Evolutionary conservation across 2,888 invertebrate genomes (phyloP).

Genomic region (Leptinotarsa haldemani): DNA sequence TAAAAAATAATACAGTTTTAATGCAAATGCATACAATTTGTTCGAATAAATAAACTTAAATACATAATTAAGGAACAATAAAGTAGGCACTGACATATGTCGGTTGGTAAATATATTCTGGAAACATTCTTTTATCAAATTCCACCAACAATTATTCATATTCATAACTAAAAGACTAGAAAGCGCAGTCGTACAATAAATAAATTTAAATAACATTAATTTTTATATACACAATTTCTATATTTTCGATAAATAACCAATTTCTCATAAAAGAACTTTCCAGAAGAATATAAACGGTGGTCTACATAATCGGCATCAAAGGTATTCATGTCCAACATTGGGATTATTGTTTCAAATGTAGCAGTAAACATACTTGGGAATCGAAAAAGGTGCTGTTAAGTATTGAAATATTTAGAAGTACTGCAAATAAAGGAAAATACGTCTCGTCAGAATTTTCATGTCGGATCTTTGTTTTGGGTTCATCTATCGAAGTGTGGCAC

Average conservation of each 20-base stretch:
- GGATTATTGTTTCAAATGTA: too few relatives aligned
- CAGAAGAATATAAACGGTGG: neutral
- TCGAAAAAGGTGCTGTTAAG: neutral
- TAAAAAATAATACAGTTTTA: constrained; percentile 21
- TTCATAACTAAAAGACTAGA: constrained; percentile 42
- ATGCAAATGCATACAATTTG: constrained; percentile 29
- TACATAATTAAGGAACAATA: constrained; percentile 34
- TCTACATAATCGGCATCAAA: neutral
- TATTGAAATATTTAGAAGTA: neutral
- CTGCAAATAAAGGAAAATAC: neutral
- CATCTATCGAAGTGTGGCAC: neutral
- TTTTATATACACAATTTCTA: constrained; percentile 13
- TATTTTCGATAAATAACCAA: neutral
- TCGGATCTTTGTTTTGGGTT: neutral
- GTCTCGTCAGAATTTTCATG: neutral
- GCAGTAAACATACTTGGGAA: too few relatives aligned
- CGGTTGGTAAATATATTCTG: constrained; percentile 12
- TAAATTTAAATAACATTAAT: constrained; percentile 32
- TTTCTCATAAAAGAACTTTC: constrained; percentile 10
- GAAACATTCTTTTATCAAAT: constrained; percentile 21
- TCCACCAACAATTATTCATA: constrained; percentile 28
- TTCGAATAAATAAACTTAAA: constrained; percentile 34
- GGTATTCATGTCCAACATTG: too few relatives aligned
- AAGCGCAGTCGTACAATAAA: constrained; percentile 45
- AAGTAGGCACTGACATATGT: constrained; percentile 5